These are phyloP conservation scores for Scarus forsteni DNA, from an alignment of 2,797 vertebrate genomes.

Conservation along the genomic window DNA sequence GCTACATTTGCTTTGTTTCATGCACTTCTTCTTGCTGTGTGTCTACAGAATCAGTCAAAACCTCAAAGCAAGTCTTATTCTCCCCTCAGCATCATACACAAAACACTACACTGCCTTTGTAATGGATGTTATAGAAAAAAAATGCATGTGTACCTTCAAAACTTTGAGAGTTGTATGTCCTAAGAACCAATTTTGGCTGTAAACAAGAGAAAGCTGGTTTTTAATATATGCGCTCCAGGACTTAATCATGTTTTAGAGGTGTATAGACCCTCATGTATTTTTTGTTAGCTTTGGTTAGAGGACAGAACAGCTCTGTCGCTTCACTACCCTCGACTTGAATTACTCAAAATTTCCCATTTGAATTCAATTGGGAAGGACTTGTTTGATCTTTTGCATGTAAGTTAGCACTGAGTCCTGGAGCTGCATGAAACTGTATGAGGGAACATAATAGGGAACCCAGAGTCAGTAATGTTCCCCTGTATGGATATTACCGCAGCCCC, in stretches of 20 bases:
- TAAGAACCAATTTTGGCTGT: slow-evolving; percentile 72
- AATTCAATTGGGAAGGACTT: slow-evolving; percentile 86
- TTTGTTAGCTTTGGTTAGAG: slow-evolving; percentile 76
- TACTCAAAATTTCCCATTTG: slow-evolving; percentile 78
- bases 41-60: slow-evolving; percentile 9
- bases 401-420: slow-evolving; percentile 77
- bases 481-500: slow-evolving; percentile 84
- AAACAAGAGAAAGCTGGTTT: slow-evolving; percentile 77
- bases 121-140: slow-evolving; percentile 55
- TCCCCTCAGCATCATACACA: slow-evolving; percentile 46
- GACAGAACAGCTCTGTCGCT: slow-evolving; percentile 73
- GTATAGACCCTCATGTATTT: slow-evolving; percentile 45
- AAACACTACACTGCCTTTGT: slow-evolving; percentile 59
- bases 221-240: slow-evolving; percentile 75
- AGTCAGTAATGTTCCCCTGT: slow-evolving; percentile 84
- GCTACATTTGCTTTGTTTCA: slow-evolving; percentile 9
- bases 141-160: slow-evolving; percentile 36
- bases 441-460: slow-evolving; percentile 81
- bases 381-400: slow-evolving; percentile 87
- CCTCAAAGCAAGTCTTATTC: slow-evolving; percentile 2
- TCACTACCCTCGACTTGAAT: slow-evolving; percentile 81
- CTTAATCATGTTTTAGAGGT: slow-evolving; percentile 79
- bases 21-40: slow-evolving; percentile 20
- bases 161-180: slow-evolving; percentile 54
- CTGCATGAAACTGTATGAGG: slow-evolving; percentile 71